Base-by-base conservation (phyloP, 2,113 vertebrate species). In the Lophura nycthemera region DNA sequence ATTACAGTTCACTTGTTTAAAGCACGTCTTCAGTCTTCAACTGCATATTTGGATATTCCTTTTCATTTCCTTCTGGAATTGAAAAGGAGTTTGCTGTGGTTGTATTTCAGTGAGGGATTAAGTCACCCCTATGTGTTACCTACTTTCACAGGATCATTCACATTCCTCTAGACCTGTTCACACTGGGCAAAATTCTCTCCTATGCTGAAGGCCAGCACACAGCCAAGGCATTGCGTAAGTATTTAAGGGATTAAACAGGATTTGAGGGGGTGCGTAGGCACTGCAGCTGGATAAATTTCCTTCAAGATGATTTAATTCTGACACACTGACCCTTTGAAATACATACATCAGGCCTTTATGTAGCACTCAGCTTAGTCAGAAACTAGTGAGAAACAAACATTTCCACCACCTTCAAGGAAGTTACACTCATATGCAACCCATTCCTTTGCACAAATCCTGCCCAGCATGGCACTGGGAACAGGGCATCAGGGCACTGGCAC, bases 61-160 rank as follows among this genome's bases (percentile, higher is more conserved):
- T 77, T 86, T 93, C 66, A 88, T 89, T 93, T 94, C 91, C 80
- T 85, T 92, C 93, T 94, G 82, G 95, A 92, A 92, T 36, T 18
- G 29, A 81, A 89, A 95, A 92, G 73, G 80, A 88, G 89, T 93
- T 95, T 96, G 85, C 86, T 93, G 65, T 92, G 88, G 73, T 75
- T 74, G 60, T 47, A 72, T 94, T 92, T 96, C 89, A 94, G 71
- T 7, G 0, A 48, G 27, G 20, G 71, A 92, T 94, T 91, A 95
- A 93, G 90, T 94, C 84, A 92, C 70, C 57, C 38, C 52, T 87
- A 12, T 4, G 60, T 43, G 50, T 83, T 92, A 90, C 80, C 83
- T 94, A 13, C 72, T 88, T 88, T 95, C 88, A 79, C 91, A 83
- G 79, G 79, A 90, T 74, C 84, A 60, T 4, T 4, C 83, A 83